Percentiles rank a stretch among this genome's conserved stretches.
Evolutionary conservation across 1,140 invertebrate genomes (phyloP).

Genomic region (Ceratina australensis): DNA sequence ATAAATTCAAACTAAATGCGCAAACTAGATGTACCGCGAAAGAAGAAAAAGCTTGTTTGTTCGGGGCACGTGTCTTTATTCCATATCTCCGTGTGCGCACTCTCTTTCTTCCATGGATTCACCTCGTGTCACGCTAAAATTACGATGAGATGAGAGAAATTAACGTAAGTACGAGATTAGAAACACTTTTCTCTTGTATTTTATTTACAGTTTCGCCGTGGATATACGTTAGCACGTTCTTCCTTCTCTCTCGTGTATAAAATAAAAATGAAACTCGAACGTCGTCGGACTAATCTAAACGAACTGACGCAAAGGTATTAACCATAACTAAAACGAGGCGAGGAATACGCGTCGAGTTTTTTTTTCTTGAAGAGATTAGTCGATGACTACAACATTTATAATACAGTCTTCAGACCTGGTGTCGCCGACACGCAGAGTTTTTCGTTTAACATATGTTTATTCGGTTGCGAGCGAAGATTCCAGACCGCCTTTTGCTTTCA

Average conservation of each 20-base stretch:
- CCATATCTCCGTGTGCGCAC: neutral
- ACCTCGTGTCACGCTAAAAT: too few species aligned
- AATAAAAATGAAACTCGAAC: slow-evolving; percentile 24
- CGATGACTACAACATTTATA: slow-evolving; percentile 19
- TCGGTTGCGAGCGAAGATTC: neutral
- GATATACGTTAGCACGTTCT: neutral
- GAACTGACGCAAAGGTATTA: neutral
- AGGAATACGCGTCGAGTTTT: slow-evolving; percentile 26
- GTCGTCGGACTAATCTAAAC: slow-evolving; percentile 33
- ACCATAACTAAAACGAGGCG: slow-evolving; percentile 2
- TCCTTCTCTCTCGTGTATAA: slow-evolving; percentile 23
- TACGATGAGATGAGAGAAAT: slow-evolving; percentile 8
- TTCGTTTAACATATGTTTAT: slow-evolving; percentile 4
- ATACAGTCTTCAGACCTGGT: slow-evolving; percentile 49
- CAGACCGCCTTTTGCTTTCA: neutral
- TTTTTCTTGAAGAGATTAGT: slow-evolving; percentile 2
- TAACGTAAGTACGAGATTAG: slow-evolving; percentile 41
- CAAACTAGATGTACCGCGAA: neutral
- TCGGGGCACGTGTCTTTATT: neutral
- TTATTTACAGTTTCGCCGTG: slow-evolving; percentile 52
- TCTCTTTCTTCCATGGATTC: slow-evolving; percentile 2
- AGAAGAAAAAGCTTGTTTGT: neutral
- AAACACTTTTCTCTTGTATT: slow-evolving; percentile 19
- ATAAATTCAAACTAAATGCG: neutral
- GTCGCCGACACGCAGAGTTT: slow-evolving; percentile 32